phyloP scores from a whole-genome alignment of 2,888 invertebrate species.

The Melipona beecheii region DNA sequence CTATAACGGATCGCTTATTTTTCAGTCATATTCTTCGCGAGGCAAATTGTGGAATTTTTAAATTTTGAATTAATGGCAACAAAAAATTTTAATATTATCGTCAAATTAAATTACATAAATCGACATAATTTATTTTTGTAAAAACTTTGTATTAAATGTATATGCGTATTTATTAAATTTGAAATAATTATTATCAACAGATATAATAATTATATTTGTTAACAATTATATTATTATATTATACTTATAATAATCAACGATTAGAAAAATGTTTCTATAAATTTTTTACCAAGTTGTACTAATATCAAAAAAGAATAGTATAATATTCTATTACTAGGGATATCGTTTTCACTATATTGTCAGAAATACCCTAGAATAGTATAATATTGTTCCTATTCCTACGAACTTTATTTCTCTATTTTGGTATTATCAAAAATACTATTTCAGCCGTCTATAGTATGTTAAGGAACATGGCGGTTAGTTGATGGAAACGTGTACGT shows the following conservation, averaged over 20 bases:
- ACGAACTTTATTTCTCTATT: background rate
- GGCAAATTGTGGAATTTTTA: background rate
- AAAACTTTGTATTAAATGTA: background rate
- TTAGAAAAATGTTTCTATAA: background rate
- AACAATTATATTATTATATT: too few relatives aligned
- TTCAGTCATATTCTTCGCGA: slow-evolving; percentile 7
- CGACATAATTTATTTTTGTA: background rate
- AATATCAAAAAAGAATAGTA: background rate
- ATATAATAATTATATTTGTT: background rate
- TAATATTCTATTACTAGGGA: background rate
- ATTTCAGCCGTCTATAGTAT: background rate
- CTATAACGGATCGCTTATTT: slow-evolving; percentile 44
- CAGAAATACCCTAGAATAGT: background rate
- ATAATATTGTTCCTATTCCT: background rate
- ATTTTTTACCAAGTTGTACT: background rate
- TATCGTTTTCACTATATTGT: background rate
- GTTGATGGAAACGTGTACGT: slow-evolving; percentile 33
- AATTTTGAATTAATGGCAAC: background rate
- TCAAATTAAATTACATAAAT: background rate
- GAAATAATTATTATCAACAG: background rate
- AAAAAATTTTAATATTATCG: background rate
- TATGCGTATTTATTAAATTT: background rate
- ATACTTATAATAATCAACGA: background rate
- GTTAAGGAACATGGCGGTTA: slow-evolving; percentile 38
- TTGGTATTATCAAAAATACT: background rate